Evolutionary conservation across 2,113 vertebrate species (phyloP).

Genomic region (Lepus europaeus): DNA sequence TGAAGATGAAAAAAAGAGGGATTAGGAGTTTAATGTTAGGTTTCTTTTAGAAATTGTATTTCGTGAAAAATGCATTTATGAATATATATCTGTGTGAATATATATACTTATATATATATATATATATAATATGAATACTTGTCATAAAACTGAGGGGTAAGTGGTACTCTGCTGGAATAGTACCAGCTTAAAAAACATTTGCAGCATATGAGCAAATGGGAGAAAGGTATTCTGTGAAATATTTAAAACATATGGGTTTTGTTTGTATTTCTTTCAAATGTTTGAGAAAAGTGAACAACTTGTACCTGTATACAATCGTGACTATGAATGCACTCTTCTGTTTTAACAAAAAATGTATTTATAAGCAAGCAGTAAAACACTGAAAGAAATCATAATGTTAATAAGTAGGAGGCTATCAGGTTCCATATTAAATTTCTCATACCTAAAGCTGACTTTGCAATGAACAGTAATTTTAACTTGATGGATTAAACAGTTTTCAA

Average conservation of each 20-base stretch:
- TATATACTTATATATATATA: not conserved
- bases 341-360: slow-evolving; percentile 89
- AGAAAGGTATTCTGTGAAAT: slow-evolving; percentile 87
- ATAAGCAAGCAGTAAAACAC: slow-evolving; percentile 87
- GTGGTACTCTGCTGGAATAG: slow-evolving; percentile 76
- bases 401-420: slow-evolving; percentile 85
- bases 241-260: slow-evolving; percentile 90
- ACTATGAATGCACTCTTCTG: slow-evolving; percentile 88
- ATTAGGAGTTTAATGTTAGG: not conserved
- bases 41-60: slow-evolving; percentile 63
- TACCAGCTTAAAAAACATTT: slow-evolving; percentile 78
- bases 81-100: slow-evolving; percentile 39
- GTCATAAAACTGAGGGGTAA: slow-evolving; percentile 75
- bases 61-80: slow-evolving; percentile 74
- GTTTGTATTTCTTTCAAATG: slow-evolving; percentile 89
- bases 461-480: slow-evolving; percentile 86
- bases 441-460: slow-evolving; percentile 83
- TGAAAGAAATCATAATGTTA: slow-evolving; percentile 88
- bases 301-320: slow-evolving; percentile 88
- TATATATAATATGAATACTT: slow-evolving; percentile 18
- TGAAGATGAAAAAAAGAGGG: not conserved
- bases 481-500: slow-evolving; percentile 89
- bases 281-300: slow-evolving; percentile 87
- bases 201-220: slow-evolving; percentile 75
- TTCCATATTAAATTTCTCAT: slow-evolving; percentile 88